Percentiles rank a stretch among this genome's conserved stretches.
phyloP scores from a whole-genome alignment of 2,888 invertebrate species.

The Eulithis testata region DNA sequence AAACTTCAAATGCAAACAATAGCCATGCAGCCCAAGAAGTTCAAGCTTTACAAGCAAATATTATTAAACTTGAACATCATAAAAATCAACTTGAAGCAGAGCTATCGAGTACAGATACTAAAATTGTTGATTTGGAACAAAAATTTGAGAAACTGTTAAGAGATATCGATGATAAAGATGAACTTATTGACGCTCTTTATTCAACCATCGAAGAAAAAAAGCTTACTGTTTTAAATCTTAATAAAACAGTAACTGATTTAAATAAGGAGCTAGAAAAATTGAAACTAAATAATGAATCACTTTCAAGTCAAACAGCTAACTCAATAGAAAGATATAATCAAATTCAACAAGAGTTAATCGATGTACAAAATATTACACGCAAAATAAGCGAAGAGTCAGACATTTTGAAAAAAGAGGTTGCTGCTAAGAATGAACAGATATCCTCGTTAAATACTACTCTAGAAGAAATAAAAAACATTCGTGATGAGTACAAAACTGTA shows the following conservation, averaged over 20 bases:
- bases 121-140: slow-evolving; percentile 68
- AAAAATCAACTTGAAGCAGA: slow-evolving; percentile 63
- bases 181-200: slow-evolving; percentile 65
- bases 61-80: slow-evolving; percentile 40
- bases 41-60: slow-evolving; percentile 48
- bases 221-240: slow-evolving; percentile 48
- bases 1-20: slow-evolving; percentile 32
- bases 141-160: slow-evolving; percentile 67
- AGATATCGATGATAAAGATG: slow-evolving; percentile 73
- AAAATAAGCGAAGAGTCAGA: slow-evolving; percentile 59
- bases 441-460: slow-evolving; percentile 50
- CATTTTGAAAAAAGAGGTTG: slow-evolving; percentile 59
- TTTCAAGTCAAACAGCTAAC: slow-evolving; percentile 38
- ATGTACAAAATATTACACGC: slow-evolving; percentile 60
- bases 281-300: slow-evolving; percentile 51
- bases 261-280: slow-evolving; percentile 64
- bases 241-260: slow-evolving; percentile 55
- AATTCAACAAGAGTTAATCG: slow-evolving; percentile 58
- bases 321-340: slow-evolving; percentile 48
- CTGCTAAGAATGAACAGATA: slow-evolving; percentile 58
- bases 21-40: slow-evolving; percentile 45
- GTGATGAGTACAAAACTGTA: slow-evolving; percentile 47
- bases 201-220: slow-evolving; percentile 56
- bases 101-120: slow-evolving; percentile 60
- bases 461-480: slow-evolving; percentile 41